Base-by-base conservation (phyloP, 2,888 invertebrate genomes). In the Resseliella maxima region DNA sequence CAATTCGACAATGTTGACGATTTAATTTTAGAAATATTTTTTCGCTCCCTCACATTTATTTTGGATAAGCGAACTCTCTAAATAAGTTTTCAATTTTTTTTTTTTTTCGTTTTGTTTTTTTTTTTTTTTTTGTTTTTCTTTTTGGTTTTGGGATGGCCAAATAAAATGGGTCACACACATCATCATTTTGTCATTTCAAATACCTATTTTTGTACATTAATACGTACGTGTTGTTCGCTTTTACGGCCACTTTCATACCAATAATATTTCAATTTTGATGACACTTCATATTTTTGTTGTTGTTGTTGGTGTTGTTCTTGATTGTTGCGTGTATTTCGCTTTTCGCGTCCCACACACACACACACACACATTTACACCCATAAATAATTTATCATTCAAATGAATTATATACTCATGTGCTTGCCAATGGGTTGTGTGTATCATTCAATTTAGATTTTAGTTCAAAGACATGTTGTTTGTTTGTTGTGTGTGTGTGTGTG, bases 191-290 rank as follows among this genome's bases (percentile, higher is more conserved):
- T 72, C 72, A 72, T 72, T 59, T 15, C 0, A 72, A 72, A 12
- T 31, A 72, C 31, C 72, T 72, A 72, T 72, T 72, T 72, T 72
- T 72, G 72, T 24, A 31, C 72, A 31, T 31, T 27, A 31, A 3
- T 35, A 15, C 27, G 2, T 59, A 2, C 18, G 21, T 59, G 59
- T 50, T 15, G 72, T 1, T 8, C 72, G n/a, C 21, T 72, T 72
- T 72, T 72, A 72, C 72, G 72, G 72, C 31, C 72, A 31, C 72
- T 31, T 27, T 72, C 31, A 72, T 72, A 72, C 72, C 31, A 31
- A 72, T 72, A 72, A 72, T 72, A 72, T 72, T 72, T 72, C 72
- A 72, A 72, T 24, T 72, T 72, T 72, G 72, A 72, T 72, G 72
- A 72, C 72, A 72, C 72, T 72, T 72, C 72, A 72, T 27, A 31